phyloP scores from a whole-genome alignment of 1,140 invertebrate species.

The Scaptomyza montana region DNA sequence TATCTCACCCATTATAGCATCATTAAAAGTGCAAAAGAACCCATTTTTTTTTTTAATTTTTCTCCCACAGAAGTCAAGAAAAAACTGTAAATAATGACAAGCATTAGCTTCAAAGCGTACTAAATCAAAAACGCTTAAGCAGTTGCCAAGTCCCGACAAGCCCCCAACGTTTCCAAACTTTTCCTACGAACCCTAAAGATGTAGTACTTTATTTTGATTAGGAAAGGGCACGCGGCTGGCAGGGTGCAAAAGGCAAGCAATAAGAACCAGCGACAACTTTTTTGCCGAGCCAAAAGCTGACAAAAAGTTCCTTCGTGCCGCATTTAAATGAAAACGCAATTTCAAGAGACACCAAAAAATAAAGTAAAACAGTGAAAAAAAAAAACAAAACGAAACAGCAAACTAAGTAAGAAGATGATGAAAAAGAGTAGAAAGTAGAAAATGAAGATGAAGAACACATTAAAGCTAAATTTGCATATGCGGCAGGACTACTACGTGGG shows the following conservation, averaged over 20 bases:
- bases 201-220: conserved; percentile 5
- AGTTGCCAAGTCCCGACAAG: neutral
- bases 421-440: neutral
- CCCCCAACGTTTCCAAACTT: too few relatives aligned
- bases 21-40: neutral
- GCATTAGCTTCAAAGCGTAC: conserved; percentile 42
- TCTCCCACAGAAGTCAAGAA: conserved; percentile 16
- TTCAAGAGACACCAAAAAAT: conserved; percentile 32
- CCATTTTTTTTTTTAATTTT: conserved; percentile 36
- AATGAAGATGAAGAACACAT: conserved; percentile 46
- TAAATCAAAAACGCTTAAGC: conserved; percentile 54
- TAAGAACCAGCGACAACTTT: conserved; percentile 51
- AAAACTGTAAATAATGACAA: conserved; percentile 60
- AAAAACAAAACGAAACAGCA: conserved; percentile 11
- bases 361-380: neutral
- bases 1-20: neutral
- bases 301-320: conserved; percentile 65
- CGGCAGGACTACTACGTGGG: conserved; percentile 27
- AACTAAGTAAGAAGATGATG: conserved; percentile 16
- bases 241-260: conserved; percentile 1
- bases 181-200: conserved; percentile 7
- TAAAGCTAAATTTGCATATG: conserved; percentile 79
- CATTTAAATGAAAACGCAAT: conserved; percentile 79
- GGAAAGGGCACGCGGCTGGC: neutral
- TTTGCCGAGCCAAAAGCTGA: conserved; percentile 44